Evolutionary conservation across 2,113 vertebrate species (phyloP).

Genomic region (Pseudopipra pipra): DNA sequence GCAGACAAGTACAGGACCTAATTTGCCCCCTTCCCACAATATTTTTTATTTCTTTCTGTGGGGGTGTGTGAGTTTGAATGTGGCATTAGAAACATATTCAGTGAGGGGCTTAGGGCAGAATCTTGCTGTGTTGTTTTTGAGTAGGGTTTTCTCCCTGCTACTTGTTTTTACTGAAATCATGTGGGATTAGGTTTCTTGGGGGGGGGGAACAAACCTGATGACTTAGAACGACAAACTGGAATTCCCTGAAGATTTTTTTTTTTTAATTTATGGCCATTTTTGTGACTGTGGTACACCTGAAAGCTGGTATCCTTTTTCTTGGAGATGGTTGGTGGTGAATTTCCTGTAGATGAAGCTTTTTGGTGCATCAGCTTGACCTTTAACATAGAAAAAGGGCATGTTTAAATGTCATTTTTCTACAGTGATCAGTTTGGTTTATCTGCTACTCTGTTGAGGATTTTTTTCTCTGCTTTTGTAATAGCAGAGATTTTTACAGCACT

Average conservation of each 20-base stretch:
- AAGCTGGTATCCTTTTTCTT: background rate
- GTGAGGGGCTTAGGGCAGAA: background rate
- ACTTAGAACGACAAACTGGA: background rate
- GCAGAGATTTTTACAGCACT: background rate
- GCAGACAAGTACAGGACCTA: constrained; percentile 8
- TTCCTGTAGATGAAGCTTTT: background rate
- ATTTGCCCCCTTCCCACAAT: background rate
- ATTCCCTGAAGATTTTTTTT: background rate
- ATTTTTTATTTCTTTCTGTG: background rate
- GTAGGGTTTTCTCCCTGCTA: background rate
- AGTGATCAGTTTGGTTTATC: background rate
- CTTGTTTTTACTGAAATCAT: background rate
- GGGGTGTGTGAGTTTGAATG: background rate
- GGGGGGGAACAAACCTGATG: background rate
- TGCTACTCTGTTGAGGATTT: background rate
- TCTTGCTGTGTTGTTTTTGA: background rate
- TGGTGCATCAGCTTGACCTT: constrained; percentile 23
- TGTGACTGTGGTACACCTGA: background rate
- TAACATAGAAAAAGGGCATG: background rate
- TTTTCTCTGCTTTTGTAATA: background rate
- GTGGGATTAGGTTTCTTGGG: background rate
- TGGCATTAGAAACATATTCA: background rate
- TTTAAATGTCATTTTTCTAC: constrained; percentile 21
- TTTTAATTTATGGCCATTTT: background rate
- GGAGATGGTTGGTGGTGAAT: background rate